Base-by-base conservation (phyloP, 2,113 vertebrate species). In the Sturnus vulgaris region DNA sequence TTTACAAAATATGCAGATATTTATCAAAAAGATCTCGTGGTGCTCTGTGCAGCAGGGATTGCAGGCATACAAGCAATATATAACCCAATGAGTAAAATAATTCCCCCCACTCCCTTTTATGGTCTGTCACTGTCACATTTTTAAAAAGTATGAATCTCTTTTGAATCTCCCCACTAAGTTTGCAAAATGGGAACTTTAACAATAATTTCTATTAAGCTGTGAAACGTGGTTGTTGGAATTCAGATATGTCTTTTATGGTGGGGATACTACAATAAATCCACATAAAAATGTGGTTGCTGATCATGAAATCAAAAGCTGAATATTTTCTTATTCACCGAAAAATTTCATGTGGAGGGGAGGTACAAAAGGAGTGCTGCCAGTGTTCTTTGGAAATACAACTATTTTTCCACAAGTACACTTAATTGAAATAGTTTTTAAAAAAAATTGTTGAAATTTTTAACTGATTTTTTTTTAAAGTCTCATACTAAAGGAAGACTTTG, bases 321-420 rank as follows among this genome's bases (percentile, higher is more conserved):
- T 33, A 28, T 11, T 40, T 82, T 82, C 65, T 88, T 71, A 35
- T 56, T 73, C 21, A 24, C 0, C 0, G 27, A 22, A 10, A 15
- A 70, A 39, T 53, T 31, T 49, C 57, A 7, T 15, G 6, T 53
- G 42, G 8, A 33, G 1, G 3, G n/a, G 13, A n/a, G 2, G 3
- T 40, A 20, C 4, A n/a, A n/a, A 20, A 28, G 2, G 7, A 39
- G 1, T 39, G 7, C 30, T 44, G 15, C 7, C 5, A 40, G 10
- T n/a, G 3, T 35, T 72, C 24, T 68, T 64, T 21, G 52, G 37
- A 82, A 94, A 65, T n/a, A 31, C 9, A 44, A 4, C 20, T 39
- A 11, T 1, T 69, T 88, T 70, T 57, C 19, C 17, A 60, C 14
- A 77, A 23, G 5, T 52, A 21, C 2, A 4, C 6, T 40, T 69